phyloP scores from a whole-genome alignment of 2,888 invertebrate genomes.

The Stenodema calcarata region DNA sequence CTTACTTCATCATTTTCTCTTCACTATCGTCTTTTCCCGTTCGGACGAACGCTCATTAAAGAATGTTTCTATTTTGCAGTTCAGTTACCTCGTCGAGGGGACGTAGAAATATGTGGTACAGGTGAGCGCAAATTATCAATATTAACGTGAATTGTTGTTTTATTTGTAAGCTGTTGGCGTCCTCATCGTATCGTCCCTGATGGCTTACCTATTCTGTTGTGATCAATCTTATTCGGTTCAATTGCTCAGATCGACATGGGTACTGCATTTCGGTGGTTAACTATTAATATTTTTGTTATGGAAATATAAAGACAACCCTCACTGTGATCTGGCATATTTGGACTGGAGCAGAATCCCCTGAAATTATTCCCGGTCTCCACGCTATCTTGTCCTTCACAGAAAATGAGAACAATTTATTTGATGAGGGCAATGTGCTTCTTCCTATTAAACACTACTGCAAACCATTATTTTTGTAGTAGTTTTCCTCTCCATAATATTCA shows the following conservation, averaged over 20 bases:
- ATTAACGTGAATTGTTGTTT: background rate
- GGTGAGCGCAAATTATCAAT: background rate
- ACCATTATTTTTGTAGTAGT: too few species aligned
- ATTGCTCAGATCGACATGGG: background rate
- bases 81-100: slow-evolving; percentile 27
- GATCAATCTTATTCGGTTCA: background rate
- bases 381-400: too few species aligned
- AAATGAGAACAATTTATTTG: too few species aligned
- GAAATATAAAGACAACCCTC: too few species aligned
- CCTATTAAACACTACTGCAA: too few species aligned
- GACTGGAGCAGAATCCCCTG: too few species aligned
- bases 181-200: background rate
- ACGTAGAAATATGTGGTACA: background rate
- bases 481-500: too few species aligned
- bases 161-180: background rate
- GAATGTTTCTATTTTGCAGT: slow-evolving; percentile 11
- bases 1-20: background rate
- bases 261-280: too few species aligned
- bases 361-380: too few species aligned
- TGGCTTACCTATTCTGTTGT: background rate
- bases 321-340: too few species aligned
- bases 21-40: background rate
- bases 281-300: too few species aligned
- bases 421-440: too few species aligned
- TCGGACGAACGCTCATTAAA: background rate